Base-by-base conservation (phyloP, 2,797 vertebrate species). In the Anableps anableps region DNA sequence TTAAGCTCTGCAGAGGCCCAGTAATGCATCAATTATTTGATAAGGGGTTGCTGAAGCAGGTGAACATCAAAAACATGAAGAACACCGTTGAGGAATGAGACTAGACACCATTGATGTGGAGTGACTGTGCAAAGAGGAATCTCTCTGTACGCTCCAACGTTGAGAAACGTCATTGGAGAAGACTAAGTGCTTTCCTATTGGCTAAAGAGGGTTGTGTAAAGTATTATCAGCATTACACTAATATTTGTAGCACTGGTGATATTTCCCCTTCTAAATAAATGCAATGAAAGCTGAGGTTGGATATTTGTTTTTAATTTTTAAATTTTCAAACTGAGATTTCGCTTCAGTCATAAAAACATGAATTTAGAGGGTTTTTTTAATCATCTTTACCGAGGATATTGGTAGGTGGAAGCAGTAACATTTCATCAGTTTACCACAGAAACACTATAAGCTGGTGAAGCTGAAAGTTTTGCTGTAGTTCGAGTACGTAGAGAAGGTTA, bases 21-120 rank as follows among this genome's bases (percentile, higher is more conserved):
- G 13, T 72, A 72, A 72, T 47, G 68, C 68, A 45, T 23, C 68
- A 29, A 29, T 72, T n/a, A 72, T 72, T 47, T 72, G 68, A 19
- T 72, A 29, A 72, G 68, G n/a, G 43, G 14, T n/a, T 13, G n/a
- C 43, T 47, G 43, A 72, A 72, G 43, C 43, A 47, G 68, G 41
- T 72, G 43, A 47, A 72, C 43, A 29, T 72, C 43, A 72, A 72
- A 71, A 72, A 47, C 68, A 72, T 72, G 68, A 72, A 16, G n/a
- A 45, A 72, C 41, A 47, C 43, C 1, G 13, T 29, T 29, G 68
- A 71, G 68, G 6, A 71, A 5, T 29, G 26, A 71, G 6, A 31
- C 29, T 17, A 13, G 68, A 72, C 68, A 72, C 43, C 43, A 19
- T n/a, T 29, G 68, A 72, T 72, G 6, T 31, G 23, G 4, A 72